A percentile compares a stretch with the other conserved stretches of the same genome.
phyloP scores from a whole-genome alignment of 1,140 invertebrate genomes.

The Chironomus striatipennis region DNA sequence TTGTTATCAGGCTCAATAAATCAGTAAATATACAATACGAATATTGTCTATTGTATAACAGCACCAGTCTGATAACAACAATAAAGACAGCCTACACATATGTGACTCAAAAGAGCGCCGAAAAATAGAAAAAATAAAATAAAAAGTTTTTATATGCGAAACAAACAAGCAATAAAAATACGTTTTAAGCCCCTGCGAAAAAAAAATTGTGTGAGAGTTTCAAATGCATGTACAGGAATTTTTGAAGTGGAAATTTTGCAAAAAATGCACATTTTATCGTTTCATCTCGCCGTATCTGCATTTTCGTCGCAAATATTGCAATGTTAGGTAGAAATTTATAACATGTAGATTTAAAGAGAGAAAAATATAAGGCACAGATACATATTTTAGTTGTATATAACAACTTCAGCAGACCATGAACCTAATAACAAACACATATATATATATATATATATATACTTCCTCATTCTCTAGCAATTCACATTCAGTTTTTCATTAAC shows the following conservation, averaged over 20 bases:
- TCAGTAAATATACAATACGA: slow-evolving; percentile 10
- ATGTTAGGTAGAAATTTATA: neutral
- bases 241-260: neutral
- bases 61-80: neutral
- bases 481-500: neutral
- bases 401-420: neutral
- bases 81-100: neutral
- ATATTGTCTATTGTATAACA: neutral
- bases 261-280: neutral
- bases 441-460: too few relatives aligned
- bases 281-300: neutral
- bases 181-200: too few relatives aligned
- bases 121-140: neutral
- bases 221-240: neutral
- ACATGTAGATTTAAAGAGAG: neutral
- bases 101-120: neutral
- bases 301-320: neutral
- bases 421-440: neutral
- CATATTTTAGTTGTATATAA: neutral
- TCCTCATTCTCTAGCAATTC: too few relatives aligned
- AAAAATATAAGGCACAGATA: neutral
- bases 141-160: neutral
- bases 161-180: neutral
- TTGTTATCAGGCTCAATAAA: slow-evolving; percentile 13
- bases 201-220: too few relatives aligned